Conservation (phyloP, 2,797 vertebrate genomes). For the Darevskia mixta region DNA sequence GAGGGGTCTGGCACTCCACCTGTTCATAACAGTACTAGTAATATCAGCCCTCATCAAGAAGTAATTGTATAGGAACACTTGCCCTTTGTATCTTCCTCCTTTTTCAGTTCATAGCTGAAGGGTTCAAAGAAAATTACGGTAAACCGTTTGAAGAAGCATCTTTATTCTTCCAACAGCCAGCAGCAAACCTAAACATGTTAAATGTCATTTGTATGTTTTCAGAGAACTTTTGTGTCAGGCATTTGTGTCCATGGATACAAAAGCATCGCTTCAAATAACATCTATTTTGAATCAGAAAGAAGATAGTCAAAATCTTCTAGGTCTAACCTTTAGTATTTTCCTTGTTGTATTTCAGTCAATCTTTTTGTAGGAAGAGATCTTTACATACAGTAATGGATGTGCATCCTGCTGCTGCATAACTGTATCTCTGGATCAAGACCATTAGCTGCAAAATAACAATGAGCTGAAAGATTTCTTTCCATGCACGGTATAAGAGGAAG, state of each 20-base stretch:
- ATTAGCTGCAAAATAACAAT: not conserved
- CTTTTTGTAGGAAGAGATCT: not conserved
- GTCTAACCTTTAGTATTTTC: slow-evolving; percentile 38
- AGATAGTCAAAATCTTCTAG: slow-evolving; percentile 21
- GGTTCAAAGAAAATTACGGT: not conserved
- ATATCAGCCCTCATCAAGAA: not conserved
- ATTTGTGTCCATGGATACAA: slow-evolving; percentile 52
- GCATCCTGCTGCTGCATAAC: not conserved
- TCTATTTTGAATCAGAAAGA: slow-evolving; percentile 21
- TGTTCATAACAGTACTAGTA: not conserved
- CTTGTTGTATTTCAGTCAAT: slow-evolving; percentile 26
- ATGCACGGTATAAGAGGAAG: not conserved
- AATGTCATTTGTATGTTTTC: slow-evolving; percentile 24
- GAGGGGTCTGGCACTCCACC: too few relatives aligned
- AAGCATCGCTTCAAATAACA: slow-evolving; percentile 16
- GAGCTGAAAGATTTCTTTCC: too few relatives aligned
- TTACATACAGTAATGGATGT: not conserved
- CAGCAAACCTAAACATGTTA: not conserved
- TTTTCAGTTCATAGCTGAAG: not conserved
- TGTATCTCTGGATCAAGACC: not conserved
- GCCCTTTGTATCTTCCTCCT: not conserved
- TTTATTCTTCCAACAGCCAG: not conserved
- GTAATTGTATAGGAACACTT: not conserved
- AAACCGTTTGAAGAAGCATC: not conserved
- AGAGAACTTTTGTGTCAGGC: slow-evolving; percentile 13